A percentile compares a stretch with the other conserved stretches of the same genome.
Conservation (phyloP, 2,113 vertebrate species). For the Gasterosteus nipponicus region DNA sequence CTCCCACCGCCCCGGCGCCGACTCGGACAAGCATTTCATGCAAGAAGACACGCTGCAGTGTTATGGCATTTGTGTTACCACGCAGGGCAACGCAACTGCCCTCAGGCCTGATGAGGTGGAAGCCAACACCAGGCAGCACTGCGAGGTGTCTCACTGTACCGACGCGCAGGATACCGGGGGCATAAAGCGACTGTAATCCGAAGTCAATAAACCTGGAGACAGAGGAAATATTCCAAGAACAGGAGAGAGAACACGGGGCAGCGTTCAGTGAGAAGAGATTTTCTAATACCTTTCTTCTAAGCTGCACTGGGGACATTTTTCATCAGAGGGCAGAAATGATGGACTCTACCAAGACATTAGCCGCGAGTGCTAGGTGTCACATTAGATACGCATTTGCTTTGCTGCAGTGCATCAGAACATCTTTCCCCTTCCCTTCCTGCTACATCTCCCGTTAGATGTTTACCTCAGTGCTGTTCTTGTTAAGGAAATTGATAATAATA, state of each 20-base stretch:
- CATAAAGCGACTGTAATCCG: slow-evolving; percentile 62
- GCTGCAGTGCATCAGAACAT: slow-evolving; percentile 79
- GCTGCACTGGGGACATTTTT: slow-evolving; percentile 34
- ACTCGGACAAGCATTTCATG: slow-evolving; percentile 1
- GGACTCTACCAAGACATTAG: slow-evolving; percentile 81
- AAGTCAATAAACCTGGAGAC: slow-evolving; percentile 73
- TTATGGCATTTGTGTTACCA: slow-evolving; percentile 44
- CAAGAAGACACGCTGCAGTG: slow-evolving; percentile 16
- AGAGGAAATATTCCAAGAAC: slow-evolving; percentile 53
- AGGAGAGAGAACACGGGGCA: slow-evolving; percentile 42
- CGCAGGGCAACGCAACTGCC: slow-evolving; percentile 34
- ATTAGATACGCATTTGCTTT: slow-evolving; percentile 83
- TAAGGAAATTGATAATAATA: slow-evolving; percentile 91
- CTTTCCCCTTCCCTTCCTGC: slow-evolving; percentile 44
- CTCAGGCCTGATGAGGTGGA: slow-evolving; percentile 51
- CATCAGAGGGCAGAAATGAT: slow-evolving; percentile 65
- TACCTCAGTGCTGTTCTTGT: slow-evolving; percentile 85
- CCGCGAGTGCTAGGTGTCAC: slow-evolving; percentile 81
- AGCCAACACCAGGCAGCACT: slow-evolving; percentile 33
- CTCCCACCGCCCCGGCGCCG: slow-evolving; percentile 15
- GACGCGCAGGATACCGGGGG: slow-evolving; percentile 45
- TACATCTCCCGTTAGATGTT: slow-evolving; percentile 75
- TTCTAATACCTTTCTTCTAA: slow-evolving; percentile 42
- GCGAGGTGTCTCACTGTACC: slow-evolving; percentile 48
- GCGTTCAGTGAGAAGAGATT: slow-evolving; percentile 51